Evolutionary conservation across 2,797 vertebrate species (phyloP).

Genomic region (Hydrolagus colliei): DNA sequence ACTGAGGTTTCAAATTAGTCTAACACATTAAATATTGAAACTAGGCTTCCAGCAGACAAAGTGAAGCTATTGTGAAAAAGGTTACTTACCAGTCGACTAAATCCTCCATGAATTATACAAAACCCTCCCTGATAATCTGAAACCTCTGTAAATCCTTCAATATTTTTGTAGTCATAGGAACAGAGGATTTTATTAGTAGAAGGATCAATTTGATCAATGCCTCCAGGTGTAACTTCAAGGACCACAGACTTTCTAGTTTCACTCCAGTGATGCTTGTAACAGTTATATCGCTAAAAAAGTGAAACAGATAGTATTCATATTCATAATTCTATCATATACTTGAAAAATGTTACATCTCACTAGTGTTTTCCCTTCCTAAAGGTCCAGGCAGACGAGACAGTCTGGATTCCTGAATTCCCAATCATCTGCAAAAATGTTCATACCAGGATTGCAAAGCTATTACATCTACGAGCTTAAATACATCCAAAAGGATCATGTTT

Average conservation of each 20-base stretch:
- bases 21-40: too few species aligned
- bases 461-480: background rate
- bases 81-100: conserved; percentile 82
- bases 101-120: conserved; percentile 90
- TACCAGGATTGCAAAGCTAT: background rate
- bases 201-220: conserved; percentile 92
- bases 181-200: conserved; percentile 84
- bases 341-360: background rate
- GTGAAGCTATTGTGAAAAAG: background rate
- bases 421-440: too few species aligned
- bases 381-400: too few species aligned
- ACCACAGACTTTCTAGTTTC: conserved; percentile 74
- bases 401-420: background rate
- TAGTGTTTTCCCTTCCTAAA: background rate
- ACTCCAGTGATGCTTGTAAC: conserved; percentile 97
- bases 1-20: too few species aligned
- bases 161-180: conserved; percentile 92
- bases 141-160: conserved; percentile 91
- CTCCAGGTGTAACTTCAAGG: conserved; percentile 92
- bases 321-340: background rate
- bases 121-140: conserved; percentile 92
- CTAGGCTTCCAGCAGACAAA: too few species aligned
- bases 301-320: background rate
- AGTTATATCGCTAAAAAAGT: conserved; percentile 78
- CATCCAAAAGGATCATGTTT: background rate